Base-by-base conservation (phyloP, 2,113 vertebrate genomes). In the Gavialis gangeticus region DNA sequence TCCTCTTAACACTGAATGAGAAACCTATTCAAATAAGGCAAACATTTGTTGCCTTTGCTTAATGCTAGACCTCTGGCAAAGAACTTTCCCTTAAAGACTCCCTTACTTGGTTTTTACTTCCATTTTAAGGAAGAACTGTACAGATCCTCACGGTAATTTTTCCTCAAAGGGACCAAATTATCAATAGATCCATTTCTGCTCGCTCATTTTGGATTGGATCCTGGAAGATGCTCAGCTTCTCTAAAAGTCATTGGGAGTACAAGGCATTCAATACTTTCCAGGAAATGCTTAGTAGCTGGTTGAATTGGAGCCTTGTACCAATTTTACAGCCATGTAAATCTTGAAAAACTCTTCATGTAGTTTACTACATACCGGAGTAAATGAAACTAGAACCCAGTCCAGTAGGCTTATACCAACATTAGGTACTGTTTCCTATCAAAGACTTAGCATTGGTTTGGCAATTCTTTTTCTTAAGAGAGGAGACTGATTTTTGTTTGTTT, bases 151-250 rank as follows among this genome's bases (percentile, higher is more conserved):
- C 12, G 22, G 21, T 0, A 3, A 12, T 0, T 2, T 62, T 62
- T 21, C 18, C 63, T 75, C 2, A 0, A 56, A 1, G 0, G 2
- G 1, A 3, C 8, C 64, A 27, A 4, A 0, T 5, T 0, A 0
- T 22, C 10, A 1, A 10, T 1, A 1, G 5, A 3, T 12, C 67
- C 30, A 73, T 55, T 28, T 76, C 24, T 0, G 0, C 24, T 2
- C 4, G 14, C 37, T 64, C 18, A 78, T n/a, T 22, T 12, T 13
- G 11, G 75, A 19, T 58, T 3, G 4, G 12, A 6, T 1, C 28
- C 5, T 11, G 4, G 37, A 0, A 0, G 8, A 4, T 12, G 37
- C 34, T 34, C 11, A 3, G 5, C 24, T 22, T 12, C 30, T 56
- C 57, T 1, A 34, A 19, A 37, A 71, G 67, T 34, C 19, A 71